phyloP scores from a whole-genome alignment of 2,797 vertebrate genomes.

The Danio kyathit region DNA sequence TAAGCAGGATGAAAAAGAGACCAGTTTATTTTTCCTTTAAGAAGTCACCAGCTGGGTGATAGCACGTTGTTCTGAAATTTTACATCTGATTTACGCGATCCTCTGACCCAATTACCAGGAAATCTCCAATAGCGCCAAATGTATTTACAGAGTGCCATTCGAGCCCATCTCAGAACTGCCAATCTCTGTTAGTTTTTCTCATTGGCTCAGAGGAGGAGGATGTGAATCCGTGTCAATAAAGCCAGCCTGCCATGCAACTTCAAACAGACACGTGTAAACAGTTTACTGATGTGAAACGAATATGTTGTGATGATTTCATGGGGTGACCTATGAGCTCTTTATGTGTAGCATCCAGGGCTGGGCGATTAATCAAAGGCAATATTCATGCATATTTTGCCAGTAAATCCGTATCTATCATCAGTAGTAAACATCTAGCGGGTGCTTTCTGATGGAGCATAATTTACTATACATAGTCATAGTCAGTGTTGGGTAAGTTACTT shows the following conservation, averaged over 20 bases:
- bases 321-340: not conserved
- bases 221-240: slow-evolving; percentile 14
- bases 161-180: slow-evolving; percentile 24
- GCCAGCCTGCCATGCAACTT: not conserved
- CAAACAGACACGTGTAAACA: not conserved
- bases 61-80: slow-evolving; percentile 12
- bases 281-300: not conserved
- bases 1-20: not conserved
- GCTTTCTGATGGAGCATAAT: too few relatives aligned
- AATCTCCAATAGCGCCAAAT: slow-evolving; percentile 13
- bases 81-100: slow-evolving; percentile 30
- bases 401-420: too few relatives aligned
- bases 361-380: too few relatives aligned
- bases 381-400: too few relatives aligned
- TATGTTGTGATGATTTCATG: not conserved
- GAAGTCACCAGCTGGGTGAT: slow-evolving; percentile 25
- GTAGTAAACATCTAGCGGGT: too few relatives aligned
- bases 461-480: too few relatives aligned
- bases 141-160: slow-evolving; percentile 25
- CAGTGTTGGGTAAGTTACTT: too few relatives aligned
- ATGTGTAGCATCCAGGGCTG: too few relatives aligned
- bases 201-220: slow-evolving; percentile 11
- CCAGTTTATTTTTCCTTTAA: not conserved
- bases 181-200: slow-evolving; percentile 20
- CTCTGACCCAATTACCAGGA: slow-evolving; percentile 27